These are phyloP conservation scores for Parambassis ranga DNA, from an alignment of 2,797 vertebrate genomes.

Conservation along the genomic window DNA sequence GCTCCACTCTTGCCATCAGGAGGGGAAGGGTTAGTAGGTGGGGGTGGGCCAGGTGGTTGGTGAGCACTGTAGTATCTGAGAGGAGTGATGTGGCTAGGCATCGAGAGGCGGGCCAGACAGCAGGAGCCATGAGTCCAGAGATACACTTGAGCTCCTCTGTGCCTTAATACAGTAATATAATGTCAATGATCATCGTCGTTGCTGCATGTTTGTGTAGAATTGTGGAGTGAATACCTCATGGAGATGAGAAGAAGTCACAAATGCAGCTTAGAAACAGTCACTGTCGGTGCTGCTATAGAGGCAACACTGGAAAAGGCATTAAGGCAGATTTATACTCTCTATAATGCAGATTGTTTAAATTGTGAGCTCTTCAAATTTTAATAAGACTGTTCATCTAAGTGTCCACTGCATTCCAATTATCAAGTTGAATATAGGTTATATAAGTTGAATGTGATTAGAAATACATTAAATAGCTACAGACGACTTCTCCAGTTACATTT, in stretches of 20 bases:
- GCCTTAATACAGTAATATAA: slow-evolving; percentile 62
- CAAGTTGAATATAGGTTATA: background rate
- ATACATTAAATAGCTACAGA: background rate
- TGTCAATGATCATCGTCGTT: background rate
- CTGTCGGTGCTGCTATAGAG: background rate
- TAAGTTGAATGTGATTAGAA: too few species aligned
- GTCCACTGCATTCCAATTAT: background rate
- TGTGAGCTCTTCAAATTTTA: background rate
- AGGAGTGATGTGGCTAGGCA: slow-evolving; percentile 49
- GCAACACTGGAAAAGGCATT: background rate
- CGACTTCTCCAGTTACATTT: background rate
- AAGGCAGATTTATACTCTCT: too few species aligned
- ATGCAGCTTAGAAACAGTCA: background rate
- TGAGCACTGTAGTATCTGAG: slow-evolving; percentile 77
- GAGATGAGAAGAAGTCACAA: background rate
- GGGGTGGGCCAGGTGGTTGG: slow-evolving; percentile 42
- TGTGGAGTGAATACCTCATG: slow-evolving; percentile 55
- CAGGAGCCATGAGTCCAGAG: slow-evolving; percentile 71
- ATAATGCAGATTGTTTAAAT: too few species aligned
- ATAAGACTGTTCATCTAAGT: background rate
- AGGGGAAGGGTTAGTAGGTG: slow-evolving; percentile 6
- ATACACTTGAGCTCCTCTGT: slow-evolving; percentile 59
- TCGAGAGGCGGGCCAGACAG: slow-evolving; percentile 53
- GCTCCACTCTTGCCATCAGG: slow-evolving; percentile 62
- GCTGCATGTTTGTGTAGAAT: background rate